Evolutionary conservation across 1,140 invertebrate genomes (phyloP).

Genomic region (Drosophila tristis): DNA sequence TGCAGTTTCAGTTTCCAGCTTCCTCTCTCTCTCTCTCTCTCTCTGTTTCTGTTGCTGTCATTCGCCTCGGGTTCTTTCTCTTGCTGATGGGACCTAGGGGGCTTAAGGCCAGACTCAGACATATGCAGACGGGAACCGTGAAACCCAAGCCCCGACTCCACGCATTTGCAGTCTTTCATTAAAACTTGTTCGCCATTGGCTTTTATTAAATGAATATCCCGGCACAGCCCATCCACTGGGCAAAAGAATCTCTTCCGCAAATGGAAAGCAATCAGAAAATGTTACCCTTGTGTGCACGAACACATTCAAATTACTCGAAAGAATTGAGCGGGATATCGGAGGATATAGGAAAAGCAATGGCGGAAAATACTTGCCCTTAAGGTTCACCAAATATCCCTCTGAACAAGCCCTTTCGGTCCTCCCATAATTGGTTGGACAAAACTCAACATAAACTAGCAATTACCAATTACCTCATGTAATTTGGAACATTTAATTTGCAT

Average conservation of each 20-base stretch:
- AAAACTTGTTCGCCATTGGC: slow-evolving; percentile 74
- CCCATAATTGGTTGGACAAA: slow-evolving; percentile 32
- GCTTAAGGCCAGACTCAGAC: slow-evolving; percentile 45
- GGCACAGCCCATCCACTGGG: slow-evolving; percentile 20
- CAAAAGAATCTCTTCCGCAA: slow-evolving; percentile 48
- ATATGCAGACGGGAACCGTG: slow-evolving; percentile 31
- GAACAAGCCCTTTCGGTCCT: background rate
- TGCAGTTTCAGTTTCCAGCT: slow-evolving; percentile 20
- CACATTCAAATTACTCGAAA: slow-evolving; percentile 50
- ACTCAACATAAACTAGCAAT: background rate
- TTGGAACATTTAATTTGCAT: background rate
- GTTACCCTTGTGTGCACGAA: slow-evolving; percentile 36
- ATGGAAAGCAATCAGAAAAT: slow-evolving; percentile 64
- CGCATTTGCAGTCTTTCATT: slow-evolving; percentile 71
- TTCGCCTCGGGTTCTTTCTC: slow-evolving; percentile 15
- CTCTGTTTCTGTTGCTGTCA: slow-evolving; percentile 24
- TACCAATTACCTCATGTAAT: slow-evolving; percentile 4
- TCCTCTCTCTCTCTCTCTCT: background rate
- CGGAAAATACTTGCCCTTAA: slow-evolving; percentile 2
- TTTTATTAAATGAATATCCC: slow-evolving; percentile 81
- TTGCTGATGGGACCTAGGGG: background rate
- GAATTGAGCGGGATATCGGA: slow-evolving; percentile 25
- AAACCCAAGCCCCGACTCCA: slow-evolving; percentile 8
- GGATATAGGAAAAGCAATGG: slow-evolving; percentile 7
- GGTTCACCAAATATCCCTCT: background rate